Evolutionary conservation across 2,888 invertebrate species (phyloP), one percentile per base, ranked within the genome.

Genomic region (Eremobia ochroleuca): DNA sequence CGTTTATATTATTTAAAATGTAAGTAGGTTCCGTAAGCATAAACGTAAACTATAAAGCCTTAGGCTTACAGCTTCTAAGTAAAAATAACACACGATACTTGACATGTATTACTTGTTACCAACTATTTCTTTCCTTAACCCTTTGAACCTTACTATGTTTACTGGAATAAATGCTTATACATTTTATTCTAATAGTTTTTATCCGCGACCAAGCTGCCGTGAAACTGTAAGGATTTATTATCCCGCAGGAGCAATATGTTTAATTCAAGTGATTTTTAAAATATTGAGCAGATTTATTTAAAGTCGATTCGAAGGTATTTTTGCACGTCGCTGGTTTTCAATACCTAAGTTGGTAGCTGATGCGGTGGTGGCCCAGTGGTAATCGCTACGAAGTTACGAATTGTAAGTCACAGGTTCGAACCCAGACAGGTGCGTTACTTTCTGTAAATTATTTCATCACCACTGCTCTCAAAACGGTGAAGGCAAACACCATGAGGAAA

Each of bases 221-320:
- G 71, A 72, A 66, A 75, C 66, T 75, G 65, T 72, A 59, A 73
- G 66, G 83, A 84, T 84, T 86, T 86, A 83, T 84, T 83, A 69
- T 59, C 69, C 71, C 40, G 13, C 46, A 34, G 67, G 55, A 65
- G 66, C 58, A 58, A 69, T 77, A 69, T 77, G 34, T 73, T 70
- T 71, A 64, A 76, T 62, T 77, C 69, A 68, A 70, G 73, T 70
- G 73, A 72, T 77, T 85, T 76, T 77, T 64, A 31, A 77, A 85
- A 76, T 80, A 84, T 74, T 61, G 52, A 64, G 55, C 67, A 31
- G 64, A 61, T 68, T 76, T 85, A 70, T 85, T 82, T 82, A 52
- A 76, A 72, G 18, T 59, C 59, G 46, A 69, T 9, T 55, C 6
- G 11, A 34, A 62, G 25, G 25, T n/a, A 55, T 67, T 77, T 83